Percentiles rank a stretch among this genome's conserved stretches.
Conservation (phyloP, 2,888 invertebrate genomes). For the Euspilapteryx auroguttella region DNA sequence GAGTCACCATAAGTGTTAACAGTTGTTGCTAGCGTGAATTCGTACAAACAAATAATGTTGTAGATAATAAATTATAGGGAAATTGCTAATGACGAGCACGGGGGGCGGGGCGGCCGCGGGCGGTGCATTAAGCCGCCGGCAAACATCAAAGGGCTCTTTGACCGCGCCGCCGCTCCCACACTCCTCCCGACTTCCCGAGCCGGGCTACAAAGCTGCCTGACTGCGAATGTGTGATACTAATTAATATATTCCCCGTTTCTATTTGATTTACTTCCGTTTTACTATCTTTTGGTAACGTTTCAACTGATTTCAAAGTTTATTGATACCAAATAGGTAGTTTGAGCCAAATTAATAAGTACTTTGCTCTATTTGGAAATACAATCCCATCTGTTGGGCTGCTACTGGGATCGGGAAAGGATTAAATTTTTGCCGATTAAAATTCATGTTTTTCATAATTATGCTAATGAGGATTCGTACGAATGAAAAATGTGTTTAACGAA, state of each 20-base stretch:
- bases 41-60: conserved; percentile 56
- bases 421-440: no score
- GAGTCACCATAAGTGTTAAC: no score
- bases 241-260: conserved; percentile 3
- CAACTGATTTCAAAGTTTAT: no score
- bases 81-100: conserved; percentile 55
- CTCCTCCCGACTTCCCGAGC: conserved; percentile 17
- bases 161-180: conserved; percentile 56
- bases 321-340: no score
- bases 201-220: conserved; percentile 3
- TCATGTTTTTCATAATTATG: no score
- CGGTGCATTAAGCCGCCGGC: conserved; percentile 61
- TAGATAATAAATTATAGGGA: conserved; percentile 60
- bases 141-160: conserved; percentile 60
- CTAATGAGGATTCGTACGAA: no score
- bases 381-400: no score
- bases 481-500: no score
- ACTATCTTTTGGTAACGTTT: no score
- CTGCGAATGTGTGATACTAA: conserved; percentile 5
- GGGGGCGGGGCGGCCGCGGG: conserved; percentile 45
- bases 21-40: conserved; percentile 48
- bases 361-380: no score
- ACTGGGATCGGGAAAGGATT: no score
- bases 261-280: background rate
- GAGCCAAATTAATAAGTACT: no score